phyloP scores from a whole-genome alignment of 2,888 invertebrate genomes.

The Pristionchus exspectatus region DNA sequence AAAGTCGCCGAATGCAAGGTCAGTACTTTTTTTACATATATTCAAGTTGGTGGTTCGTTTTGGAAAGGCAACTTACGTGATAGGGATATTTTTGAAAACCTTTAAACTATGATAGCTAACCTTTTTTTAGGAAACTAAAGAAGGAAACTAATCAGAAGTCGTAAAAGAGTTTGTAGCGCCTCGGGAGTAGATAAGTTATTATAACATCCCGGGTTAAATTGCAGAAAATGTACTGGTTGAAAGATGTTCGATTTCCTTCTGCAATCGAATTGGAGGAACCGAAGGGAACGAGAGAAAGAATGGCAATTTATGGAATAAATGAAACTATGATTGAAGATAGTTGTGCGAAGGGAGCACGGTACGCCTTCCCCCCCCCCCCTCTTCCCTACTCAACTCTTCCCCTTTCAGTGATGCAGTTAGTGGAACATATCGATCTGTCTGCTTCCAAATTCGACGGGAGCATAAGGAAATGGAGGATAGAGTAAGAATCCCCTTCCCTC shows the following conservation, averaged over 20 bases:
- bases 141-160: background rate
- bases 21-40: background rate
- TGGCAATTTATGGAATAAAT: background rate
- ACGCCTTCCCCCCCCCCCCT: background rate
- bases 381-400: no score
- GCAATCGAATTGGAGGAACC: conserved; percentile 16
- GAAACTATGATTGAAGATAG: conserved; percentile 11
- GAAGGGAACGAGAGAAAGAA: background rate
- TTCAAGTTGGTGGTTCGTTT: background rate
- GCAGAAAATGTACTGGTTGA: conserved; percentile 46
- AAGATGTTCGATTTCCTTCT: conserved; percentile 13
- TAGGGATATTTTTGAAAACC: background rate
- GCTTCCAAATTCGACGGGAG: conserved; percentile 29
- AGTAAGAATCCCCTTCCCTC: background rate
- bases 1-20: conserved; percentile 79
- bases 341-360: conserved; percentile 14
- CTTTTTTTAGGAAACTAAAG: background rate
- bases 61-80: background rate
- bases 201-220: background rate
- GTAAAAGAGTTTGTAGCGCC: background rate
- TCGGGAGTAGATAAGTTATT: no score
- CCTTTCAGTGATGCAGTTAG: conserved; percentile 43
- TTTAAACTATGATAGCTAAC: background rate
- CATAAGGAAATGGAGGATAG: conserved; percentile 21
- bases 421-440: conserved; percentile 48